Percentiles rank a stretch among this genome's conserved stretches.
These are phyloP conservation scores for Coecobrya sp. DNA, from an alignment of 2,888 invertebrate species.

Conservation along the genomic window DNA sequence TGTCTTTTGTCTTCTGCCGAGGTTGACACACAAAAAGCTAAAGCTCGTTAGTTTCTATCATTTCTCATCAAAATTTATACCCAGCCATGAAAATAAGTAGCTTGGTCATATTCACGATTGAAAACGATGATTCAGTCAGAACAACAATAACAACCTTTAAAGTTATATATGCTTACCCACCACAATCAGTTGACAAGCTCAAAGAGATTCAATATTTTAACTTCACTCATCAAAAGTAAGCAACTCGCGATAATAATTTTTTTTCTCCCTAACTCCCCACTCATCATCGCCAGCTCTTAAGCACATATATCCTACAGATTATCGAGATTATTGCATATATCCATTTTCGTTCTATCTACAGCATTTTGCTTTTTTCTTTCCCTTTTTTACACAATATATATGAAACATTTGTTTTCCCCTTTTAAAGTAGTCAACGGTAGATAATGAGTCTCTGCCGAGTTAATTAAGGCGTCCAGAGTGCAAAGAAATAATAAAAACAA, in stretches of 20 bases:
- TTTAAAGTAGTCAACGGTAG: conserved; percentile 66
- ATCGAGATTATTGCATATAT: background rate
- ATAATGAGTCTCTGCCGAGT: conserved; percentile 46
- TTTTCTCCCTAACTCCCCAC: background rate
- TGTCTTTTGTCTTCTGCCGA: background rate
- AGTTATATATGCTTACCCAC: background rate
- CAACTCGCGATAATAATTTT: conserved; percentile 5
- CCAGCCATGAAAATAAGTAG: background rate
- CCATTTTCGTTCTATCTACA: conserved; percentile 32
- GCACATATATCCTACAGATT: background rate
- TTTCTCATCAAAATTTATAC: conserved; percentile 11
- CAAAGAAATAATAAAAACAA: conserved; percentile 21
- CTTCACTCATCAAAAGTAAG: background rate
- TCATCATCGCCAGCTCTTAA: background rate
- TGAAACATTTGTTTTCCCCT: conserved; percentile 16
- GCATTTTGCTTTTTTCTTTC: conserved; percentile 7
- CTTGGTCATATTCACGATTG: background rate
- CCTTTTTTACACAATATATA: conserved; percentile 43
- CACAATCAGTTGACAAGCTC: background rate
- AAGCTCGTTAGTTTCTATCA: background rate
- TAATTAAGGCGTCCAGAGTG: conserved; percentile 54
- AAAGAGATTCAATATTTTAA: background rate
- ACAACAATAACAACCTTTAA: background rate
- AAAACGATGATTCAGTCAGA: background rate
- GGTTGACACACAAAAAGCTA: background rate